Base-by-base conservation (phyloP, 2,888 invertebrate species). In the Gortyna flavago region DNA sequence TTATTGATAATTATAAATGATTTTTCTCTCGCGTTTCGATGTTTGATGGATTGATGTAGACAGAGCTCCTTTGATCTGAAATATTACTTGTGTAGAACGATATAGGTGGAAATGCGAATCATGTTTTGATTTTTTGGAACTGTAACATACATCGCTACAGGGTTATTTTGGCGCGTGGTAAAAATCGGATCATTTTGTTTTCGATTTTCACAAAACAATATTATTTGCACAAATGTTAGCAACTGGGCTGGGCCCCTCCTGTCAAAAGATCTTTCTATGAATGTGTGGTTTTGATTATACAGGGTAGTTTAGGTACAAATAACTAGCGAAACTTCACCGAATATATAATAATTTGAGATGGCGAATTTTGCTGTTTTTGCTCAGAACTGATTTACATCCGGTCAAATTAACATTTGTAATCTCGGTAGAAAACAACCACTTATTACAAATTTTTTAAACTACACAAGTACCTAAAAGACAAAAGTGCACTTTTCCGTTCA, bases 1-100 rank as follows among this genome's bases (percentile, higher is more conserved):
- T 38, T 90, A 90, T 91, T 91, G 88, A 88, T 91, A n/a, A n/a
- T n/a, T n/a, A 91, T 90, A 90, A 89, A 92, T 91, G 90, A 88
- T 90, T 90, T 90, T 90, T 89, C 85, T 85, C 87, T 85, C 84
- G 64, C 85, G 73, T 67, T 75, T 29, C 77, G 74, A 84, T 84
- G 67, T 79, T 87, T 90, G 88, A 89, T 90, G 85, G 81, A 88
- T 87, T 71, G 81, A 67, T 81, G 65, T 76, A 48, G 70, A 75
- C 32, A 70, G 51, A 72, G 64, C 57, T 73, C 48, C 9, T 76
- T 59, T 74, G 51, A 41, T 75, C 38, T 70, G 71, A 79, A 79
- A 80, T 77, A 77, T 77, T 73, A 67, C 41, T 72, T 62, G 62
- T 70, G 51, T 73, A 38, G 54, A 51, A n/a, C 35, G 21, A 32